phyloP scores from a whole-genome alignment of 2,113 vertebrate genomes.

The Sylvietta virens region DNA sequence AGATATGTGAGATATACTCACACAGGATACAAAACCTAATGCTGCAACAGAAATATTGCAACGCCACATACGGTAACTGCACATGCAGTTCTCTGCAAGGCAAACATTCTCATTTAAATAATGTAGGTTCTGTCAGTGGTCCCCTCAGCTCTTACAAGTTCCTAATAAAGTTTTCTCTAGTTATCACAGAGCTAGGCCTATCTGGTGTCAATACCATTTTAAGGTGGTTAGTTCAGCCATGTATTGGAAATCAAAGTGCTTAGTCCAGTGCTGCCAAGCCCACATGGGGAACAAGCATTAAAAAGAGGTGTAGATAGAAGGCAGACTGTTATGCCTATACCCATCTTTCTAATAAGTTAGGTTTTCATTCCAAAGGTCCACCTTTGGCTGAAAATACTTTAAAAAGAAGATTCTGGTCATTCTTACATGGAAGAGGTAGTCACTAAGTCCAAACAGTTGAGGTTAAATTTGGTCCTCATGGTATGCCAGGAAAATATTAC shows the following conservation, averaged over 20 bases:
- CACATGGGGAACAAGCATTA: neutral
- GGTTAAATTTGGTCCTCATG: neutral
- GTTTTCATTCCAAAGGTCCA: neutral
- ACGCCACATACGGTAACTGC: neutral
- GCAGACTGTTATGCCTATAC: neutral
- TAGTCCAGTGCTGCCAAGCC: neutral
- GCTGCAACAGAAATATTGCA: neutral
- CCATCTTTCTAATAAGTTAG: neutral
- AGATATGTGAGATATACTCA: neutral
- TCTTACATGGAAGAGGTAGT: neutral
- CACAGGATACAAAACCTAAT: neutral
- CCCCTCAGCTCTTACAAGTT: neutral
- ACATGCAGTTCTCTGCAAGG: neutral
- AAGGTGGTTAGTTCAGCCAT: neutral
- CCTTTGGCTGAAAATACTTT: neutral
- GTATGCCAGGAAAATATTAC: neutral
- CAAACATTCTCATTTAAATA: neutral
- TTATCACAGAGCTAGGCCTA: neutral
- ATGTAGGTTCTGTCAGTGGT: neutral
- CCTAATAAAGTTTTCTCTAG: neutral
- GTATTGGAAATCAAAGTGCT: neutral
- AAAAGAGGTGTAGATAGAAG: neutral
- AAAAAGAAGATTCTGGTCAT: neutral
- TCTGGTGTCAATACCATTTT: neutral
- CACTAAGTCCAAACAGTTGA: neutral